These are phyloP conservation scores for Pachydiplax longipennis DNA, from an alignment of 2,888 invertebrate species.

Conservation along the genomic window DNA sequence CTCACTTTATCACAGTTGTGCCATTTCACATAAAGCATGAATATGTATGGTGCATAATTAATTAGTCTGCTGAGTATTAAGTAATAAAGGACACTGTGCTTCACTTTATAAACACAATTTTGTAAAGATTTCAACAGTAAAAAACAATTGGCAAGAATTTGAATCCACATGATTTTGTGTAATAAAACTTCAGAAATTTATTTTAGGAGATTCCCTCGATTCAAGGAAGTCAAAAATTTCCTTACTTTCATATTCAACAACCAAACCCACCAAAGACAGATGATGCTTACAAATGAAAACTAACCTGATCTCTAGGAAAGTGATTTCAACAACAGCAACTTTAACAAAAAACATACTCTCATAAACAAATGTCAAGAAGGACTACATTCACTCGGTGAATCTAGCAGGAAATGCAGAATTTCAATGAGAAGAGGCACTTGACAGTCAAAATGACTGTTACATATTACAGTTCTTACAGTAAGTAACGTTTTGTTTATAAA, in stretches of 20 bases:
- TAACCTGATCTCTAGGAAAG: too few relatives aligned
- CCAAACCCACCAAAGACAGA: too few relatives aligned
- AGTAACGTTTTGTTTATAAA: neutral
- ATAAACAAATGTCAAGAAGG: neutral
- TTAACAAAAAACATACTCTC: too few relatives aligned
- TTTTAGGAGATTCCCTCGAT: neutral
- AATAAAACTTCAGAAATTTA: neutral
- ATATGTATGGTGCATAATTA: neutral
- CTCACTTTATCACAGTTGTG: conserved; percentile 28
- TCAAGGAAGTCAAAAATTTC: neutral
- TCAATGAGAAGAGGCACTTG: conserved; percentile 22
- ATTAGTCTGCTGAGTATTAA: neutral
- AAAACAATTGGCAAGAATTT: neutral
- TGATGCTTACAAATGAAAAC: too few relatives aligned
- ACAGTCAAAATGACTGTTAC: neutral
- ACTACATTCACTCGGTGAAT: neutral
- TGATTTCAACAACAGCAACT: too few relatives aligned
- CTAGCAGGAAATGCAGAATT: neutral
- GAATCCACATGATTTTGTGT: neutral
- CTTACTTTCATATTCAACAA: neutral
- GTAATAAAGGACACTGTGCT: neutral
- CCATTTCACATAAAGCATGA: neutral
- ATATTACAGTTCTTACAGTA: neutral
- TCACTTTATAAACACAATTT: neutral
- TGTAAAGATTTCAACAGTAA: neutral